These are phyloP conservation scores for Zaprionus davidi DNA, from an alignment of 1,140 invertebrate genomes.

Conservation along the genomic window DNA sequence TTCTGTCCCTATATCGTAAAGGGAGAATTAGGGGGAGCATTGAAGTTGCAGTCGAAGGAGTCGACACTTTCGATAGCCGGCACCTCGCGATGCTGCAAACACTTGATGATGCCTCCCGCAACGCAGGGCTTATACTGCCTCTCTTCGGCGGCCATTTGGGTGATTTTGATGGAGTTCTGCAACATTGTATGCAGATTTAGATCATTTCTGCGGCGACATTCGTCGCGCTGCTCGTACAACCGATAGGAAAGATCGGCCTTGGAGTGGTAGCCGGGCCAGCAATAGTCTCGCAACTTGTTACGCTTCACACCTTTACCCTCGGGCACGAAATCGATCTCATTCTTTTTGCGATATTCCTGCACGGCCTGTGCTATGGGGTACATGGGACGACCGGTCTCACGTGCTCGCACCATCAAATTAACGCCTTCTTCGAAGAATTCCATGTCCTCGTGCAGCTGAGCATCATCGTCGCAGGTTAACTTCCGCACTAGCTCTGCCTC, in stretches of 20 bases:
- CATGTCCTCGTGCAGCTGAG: slow-evolving; percentile 50
- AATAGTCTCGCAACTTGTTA: slow-evolving; percentile 46
- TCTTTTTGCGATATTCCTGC: slow-evolving; percentile 36
- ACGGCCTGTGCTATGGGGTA: slow-evolving; percentile 55
- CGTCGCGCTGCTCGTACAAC: slow-evolving; percentile 53
- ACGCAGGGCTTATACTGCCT: slow-evolving; percentile 37
- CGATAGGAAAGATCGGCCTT: slow-evolving; percentile 57
- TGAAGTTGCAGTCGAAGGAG: background rate
- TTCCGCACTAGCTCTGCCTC: slow-evolving; percentile 39
- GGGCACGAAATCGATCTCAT: slow-evolving; percentile 49
- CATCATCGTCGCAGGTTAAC: slow-evolving; percentile 47
- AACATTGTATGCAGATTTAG: slow-evolving; percentile 42
- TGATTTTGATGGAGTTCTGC: slow-evolving; percentile 54
- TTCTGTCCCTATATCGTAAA: too few relatives aligned
- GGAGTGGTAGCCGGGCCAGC: slow-evolving; percentile 59
- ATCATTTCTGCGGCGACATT: slow-evolving; percentile 42
- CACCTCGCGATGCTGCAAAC: slow-evolving; percentile 1
- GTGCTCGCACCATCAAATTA: slow-evolving; percentile 37
- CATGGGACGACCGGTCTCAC: slow-evolving; percentile 46
- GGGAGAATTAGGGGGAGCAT: background rate
- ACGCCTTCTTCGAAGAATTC: slow-evolving; percentile 54
- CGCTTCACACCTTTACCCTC: slow-evolving; percentile 46
- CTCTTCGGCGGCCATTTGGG: slow-evolving; percentile 55
- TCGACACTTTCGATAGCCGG: background rate
- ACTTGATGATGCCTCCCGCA: slow-evolving; percentile 24